phyloP scores from a whole-genome alignment of 2,888 invertebrate genomes.

The Mactromeris polynyma region DNA sequence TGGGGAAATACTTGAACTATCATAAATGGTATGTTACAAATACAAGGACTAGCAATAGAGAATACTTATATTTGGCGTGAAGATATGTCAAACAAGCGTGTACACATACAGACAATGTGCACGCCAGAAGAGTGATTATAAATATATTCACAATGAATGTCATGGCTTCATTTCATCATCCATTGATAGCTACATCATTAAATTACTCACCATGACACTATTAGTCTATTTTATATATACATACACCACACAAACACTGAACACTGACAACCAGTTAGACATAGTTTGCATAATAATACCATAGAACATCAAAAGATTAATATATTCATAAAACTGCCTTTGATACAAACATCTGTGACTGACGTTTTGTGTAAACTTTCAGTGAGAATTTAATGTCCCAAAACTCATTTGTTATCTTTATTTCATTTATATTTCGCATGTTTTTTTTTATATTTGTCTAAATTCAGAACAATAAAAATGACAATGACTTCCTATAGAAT shows the following conservation, averaged over 20 bases:
- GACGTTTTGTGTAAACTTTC: not conserved
- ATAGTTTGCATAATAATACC: not conserved
- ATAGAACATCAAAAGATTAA: conserved; percentile 4
- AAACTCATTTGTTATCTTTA: not conserved
- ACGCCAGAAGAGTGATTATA: not conserved
- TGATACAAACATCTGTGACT: not conserved
- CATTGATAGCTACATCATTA: not conserved
- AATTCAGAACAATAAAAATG: no score
- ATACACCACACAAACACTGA: not conserved
- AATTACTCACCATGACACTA: not conserved
- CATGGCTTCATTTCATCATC: not conserved
- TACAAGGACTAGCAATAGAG: no score
- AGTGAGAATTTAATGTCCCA: not conserved
- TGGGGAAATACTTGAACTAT: no score
- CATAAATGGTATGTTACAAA: no score
- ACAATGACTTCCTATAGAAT: no score
- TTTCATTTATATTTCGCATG: not conserved
- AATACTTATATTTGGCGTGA: no score
- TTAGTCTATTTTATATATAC: not conserved
- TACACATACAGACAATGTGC: not conserved
- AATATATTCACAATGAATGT: not conserved
- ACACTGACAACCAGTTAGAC: not conserved
- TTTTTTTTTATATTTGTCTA: not conserved
- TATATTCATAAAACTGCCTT: not conserved
- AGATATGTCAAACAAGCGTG: not conserved